Evolutionary conservation across 2,888 invertebrate species (phyloP), one percentile per base, ranked within the genome.

Genomic region (Frankliniella intonsa): DNA sequence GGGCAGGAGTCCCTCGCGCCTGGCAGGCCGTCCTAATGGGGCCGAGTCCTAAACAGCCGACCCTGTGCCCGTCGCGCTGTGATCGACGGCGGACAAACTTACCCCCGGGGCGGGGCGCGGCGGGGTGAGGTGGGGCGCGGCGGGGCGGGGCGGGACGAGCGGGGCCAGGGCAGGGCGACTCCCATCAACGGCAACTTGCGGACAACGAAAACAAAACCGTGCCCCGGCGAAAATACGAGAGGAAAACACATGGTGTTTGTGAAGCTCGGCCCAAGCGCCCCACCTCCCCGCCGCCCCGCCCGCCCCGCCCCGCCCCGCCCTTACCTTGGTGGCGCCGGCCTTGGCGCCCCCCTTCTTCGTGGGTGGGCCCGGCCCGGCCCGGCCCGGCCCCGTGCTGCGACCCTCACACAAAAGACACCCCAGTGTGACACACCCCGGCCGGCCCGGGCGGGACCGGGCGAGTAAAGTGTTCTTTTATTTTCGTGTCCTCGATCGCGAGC

Each of bases 151-250:
- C 38, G 38, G 38, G 38, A 5, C 38, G 38, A 5, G 38, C 38
- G 38, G 38, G 38, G 38, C 38, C 3, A 5, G 38, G 38, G 3
- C 62, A 76, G 69, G 38, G 38, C 69, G 69, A 76, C 69, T 76
- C 69, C 69, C 69, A 76, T 76, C 69, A 76, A 22, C 69, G 69
- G 69, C 69, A 76, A 76, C 69, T 76, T 76, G 69, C 69, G 69
- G 69, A 76, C 69, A 76, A 76, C 69, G 69, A 76, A 76, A 76
- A 76, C 69, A 76, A 76, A 76, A 76, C 69, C 69, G 69, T 76
- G 38, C 69, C 69, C 25, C 25, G 69, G 69, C 69, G 69, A 76
- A 76, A 76, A 76, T 76, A 76, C 69, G 69, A 76, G 69, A 76
- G 69, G 69, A 76, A 76, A 76, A 76, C 69, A 76, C 69, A 76